Percentiles rank a stretch among this genome's conserved stretches.
These are phyloP conservation scores for Sebastes taczanowskii DNA, from an alignment of 2,797 vertebrate genomes.

Conservation along the genomic window DNA sequence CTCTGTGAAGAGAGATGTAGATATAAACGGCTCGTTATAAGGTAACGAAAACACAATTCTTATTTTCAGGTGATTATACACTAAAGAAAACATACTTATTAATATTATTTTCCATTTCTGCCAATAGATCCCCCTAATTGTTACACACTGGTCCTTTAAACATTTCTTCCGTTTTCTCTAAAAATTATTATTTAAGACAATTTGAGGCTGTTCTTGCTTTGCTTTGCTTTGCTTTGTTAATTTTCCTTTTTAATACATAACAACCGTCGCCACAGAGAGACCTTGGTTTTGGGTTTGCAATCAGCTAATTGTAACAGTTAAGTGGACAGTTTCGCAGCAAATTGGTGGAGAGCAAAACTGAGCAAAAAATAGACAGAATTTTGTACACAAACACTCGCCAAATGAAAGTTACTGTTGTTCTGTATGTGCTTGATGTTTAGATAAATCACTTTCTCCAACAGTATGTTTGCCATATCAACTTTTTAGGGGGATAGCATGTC, in stretches of 20 bases:
- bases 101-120: too few species aligned
- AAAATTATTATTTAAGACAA: neutral
- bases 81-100: too few species aligned
- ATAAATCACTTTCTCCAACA: neutral
- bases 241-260: neutral
- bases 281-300: neutral
- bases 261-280: accelerated
- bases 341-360: neutral
- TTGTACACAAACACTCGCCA: neutral
- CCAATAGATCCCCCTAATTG: too few species aligned
- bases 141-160: neutral
- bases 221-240: accelerated
- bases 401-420: neutral
- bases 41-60: too few species aligned
- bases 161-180: neutral
- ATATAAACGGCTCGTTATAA: too few species aligned
- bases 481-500: too few species aligned
- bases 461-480: neutral
- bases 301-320: neutral
- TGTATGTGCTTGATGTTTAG: neutral
- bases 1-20: too few species aligned
- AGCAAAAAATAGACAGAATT: accelerated
- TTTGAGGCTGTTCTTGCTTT: neutral
- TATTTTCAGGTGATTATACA: too few species aligned
- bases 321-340: neutral